phyloP scores from a whole-genome alignment of 1,140 invertebrate genomes.

The Aporrectodea caliginosa region DNA sequence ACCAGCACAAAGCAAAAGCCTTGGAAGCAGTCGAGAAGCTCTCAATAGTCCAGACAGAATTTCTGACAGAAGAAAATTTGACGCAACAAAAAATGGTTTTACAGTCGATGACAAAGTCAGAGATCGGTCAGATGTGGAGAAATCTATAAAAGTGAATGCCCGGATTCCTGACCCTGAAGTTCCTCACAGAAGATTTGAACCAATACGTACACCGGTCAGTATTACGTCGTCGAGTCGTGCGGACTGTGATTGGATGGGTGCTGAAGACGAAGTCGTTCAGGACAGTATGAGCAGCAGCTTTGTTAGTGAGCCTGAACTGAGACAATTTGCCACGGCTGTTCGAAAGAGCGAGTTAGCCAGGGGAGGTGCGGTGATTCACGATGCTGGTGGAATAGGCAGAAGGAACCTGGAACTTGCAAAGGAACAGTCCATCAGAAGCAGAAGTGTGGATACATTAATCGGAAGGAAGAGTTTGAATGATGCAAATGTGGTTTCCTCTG shows the following conservation, averaged over 20 bases:
- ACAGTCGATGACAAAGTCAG: background rate
- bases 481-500: background rate
- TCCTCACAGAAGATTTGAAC: background rate
- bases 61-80: background rate
- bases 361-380: background rate
- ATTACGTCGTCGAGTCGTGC: background rate
- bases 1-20: no score
- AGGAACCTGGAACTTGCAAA: background rate
- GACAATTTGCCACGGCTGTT: background rate
- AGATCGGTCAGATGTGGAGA: background rate
- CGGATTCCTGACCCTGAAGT: no score
- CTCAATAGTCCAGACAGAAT: background rate
- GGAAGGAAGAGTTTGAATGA: background rate
- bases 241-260: background rate
- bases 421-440: background rate
- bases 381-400: background rate
- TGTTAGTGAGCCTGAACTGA: background rate
- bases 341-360: background rate
- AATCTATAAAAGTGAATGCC: background rate
- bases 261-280: background rate
- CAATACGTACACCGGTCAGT: background rate
- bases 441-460: background rate
- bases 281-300: background rate
- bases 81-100: background rate
- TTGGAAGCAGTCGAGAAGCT: background rate